Evolutionary conservation across 2,113 vertebrate genomes (phyloP), one percentile per base, ranked within the genome.

Genomic region (Siniperca chuatsi): DNA sequence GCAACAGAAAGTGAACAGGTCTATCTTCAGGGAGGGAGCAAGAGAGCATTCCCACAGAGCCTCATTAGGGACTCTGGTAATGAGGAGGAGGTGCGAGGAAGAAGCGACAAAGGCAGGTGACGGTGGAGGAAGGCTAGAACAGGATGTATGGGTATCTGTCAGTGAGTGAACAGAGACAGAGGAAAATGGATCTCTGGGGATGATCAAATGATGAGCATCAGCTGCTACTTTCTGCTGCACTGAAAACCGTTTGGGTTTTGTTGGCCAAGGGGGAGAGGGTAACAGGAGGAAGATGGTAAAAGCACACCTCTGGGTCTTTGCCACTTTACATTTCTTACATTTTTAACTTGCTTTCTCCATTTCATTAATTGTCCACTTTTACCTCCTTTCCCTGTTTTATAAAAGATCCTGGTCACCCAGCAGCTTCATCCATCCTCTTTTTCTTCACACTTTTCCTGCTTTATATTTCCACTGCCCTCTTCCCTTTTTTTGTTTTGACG

Each of bases 41-140:
- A 44, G 76, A 69, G 84, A 92, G 72, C 84, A 84, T 87, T 93
- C 91, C 92, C 94, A 92, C 79, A 0, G 93, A 90, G 94, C 90
- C 93, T 95, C 90, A 94, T 96, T 95, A 95, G 74, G 87, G 87
- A 82, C 83, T 87, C 77, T 81, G 84, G 84, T 79, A 86, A 82
- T 18, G 85, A 81, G 84, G 88, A 89, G 77, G 78, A 81, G 85
- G 70, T 68, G 62, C 21, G 60, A 77, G 83, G 87, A 84, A 74
- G 82, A 77, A 74, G 82, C 67, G 71, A 81, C 35, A 15, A 54
- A 90, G 92, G 86, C 83, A 90, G 89, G 83, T 82, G 92, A 85
- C 25, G 64, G 68, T n/a, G 83, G 86, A 81, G 86, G 84, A 86
- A 68, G 78, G 82, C 71, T 80, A 67, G 83, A 84, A 40, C 64